Evolutionary conservation across 2,888 invertebrate genomes (phyloP), one percentile per base, ranked within the genome.

Genomic region (Mythimna impura): DNA sequence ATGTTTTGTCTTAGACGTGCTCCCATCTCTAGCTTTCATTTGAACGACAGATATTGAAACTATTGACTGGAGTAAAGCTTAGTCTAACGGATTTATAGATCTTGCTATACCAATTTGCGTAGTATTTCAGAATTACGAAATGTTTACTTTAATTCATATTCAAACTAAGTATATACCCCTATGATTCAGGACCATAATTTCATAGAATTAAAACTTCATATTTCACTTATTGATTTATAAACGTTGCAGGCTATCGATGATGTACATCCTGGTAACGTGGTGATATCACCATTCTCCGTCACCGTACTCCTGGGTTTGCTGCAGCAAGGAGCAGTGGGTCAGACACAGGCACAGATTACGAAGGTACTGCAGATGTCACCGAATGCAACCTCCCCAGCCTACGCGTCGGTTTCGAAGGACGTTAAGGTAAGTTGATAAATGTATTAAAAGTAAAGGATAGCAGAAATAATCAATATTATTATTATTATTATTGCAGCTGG

Each of bases 211-310:
- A 1, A 50, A 14, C 25, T 14, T 1, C 2, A n/a, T 43, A 34
- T n/a, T 30, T 47, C 2, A 60, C 2, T 43, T 22, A 14, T 12
- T 40, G 0, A 40, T 57, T 54, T 20, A 54, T 12, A 36, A 43
- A 40, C 50, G 64, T 79, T 81, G 30, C 84, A 90, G 82, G 88
- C 89, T 88, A 86, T 85, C 10, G 85, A 86, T 60, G 71, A 77
- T 8, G 71, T 81, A 17, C 87, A 88, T 57, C 60, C 79, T 54
- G 91, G 90, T 0, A 96, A 97, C 77, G 74, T 93, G 9, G 94
- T 96, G 30, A 71, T 96, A 34, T 96, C 96, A 0, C 96, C 97
- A 2, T 91, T 93, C 71, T 96, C 96, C 2, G 90, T 97, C 2
- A 92, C 95, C 0, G 92, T 93, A 3, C 82, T 96, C 5, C 84